A percentile compares a stretch with the other conserved stretches of the same genome.
phyloP scores from a whole-genome alignment of 1,140 invertebrate species.

The Drosophila leontia region DNA sequence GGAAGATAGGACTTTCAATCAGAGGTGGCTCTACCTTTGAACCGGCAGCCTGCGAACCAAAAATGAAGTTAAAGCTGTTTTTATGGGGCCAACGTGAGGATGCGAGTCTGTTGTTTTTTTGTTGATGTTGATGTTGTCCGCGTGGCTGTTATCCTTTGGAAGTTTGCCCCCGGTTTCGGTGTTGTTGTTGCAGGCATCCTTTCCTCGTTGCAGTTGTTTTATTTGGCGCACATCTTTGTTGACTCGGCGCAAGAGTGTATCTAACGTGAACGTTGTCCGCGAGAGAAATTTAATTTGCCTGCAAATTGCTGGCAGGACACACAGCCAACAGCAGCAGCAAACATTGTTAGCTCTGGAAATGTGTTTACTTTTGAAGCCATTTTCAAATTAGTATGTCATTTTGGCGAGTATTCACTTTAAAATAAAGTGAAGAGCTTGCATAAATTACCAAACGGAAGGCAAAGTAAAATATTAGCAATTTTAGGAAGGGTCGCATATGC shows the following conservation, averaged over 20 bases:
- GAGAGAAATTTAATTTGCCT: slow-evolving; percentile 73
- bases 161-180: slow-evolving; percentile 34
- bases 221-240: slow-evolving; percentile 77
- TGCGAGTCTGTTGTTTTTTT: slow-evolving; percentile 1
- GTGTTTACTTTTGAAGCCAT: slow-evolving; percentile 58
- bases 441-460: slow-evolving; percentile 18
- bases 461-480: slow-evolving; percentile 52
- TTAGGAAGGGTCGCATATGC: slow-evolving; percentile 57
- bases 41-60: not conserved
- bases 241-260: slow-evolving; percentile 63
- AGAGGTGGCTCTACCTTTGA: slow-evolving; percentile 6
- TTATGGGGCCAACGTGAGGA: slow-evolving; percentile 64
- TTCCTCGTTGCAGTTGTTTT: slow-evolving; percentile 46
- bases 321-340: slow-evolving; percentile 12
- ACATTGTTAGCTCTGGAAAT: slow-evolving; percentile 60
- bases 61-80: slow-evolving; percentile 64
- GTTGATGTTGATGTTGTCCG: slow-evolving; percentile 28
- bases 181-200: slow-evolving; percentile 33
- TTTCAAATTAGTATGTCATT: slow-evolving; percentile 73
- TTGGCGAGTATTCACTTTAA: not conserved
- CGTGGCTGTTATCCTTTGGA: slow-evolving; percentile 45
- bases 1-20: slow-evolving; percentile 11
- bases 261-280: slow-evolving; percentile 54
- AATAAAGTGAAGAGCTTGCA: slow-evolving; percentile 8
- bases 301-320: slow-evolving; percentile 43